These are phyloP conservation scores for Planococcus citri DNA, from an alignment of 1,140 invertebrate species.

Conservation along the genomic window DNA sequence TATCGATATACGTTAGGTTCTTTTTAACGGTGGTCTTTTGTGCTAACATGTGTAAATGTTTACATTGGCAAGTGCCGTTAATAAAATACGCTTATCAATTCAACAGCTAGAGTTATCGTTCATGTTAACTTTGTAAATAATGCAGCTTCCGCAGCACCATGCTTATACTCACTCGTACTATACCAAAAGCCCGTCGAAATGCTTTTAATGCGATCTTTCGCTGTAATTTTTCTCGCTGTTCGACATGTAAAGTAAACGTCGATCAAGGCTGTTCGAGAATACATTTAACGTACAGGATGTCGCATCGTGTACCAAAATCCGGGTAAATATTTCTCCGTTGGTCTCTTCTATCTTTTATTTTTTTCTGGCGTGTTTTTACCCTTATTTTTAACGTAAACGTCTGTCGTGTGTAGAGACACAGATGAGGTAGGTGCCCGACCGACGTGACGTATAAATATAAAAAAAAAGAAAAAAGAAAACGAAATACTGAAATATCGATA, in stretches of 20 bases:
- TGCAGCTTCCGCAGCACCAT: background rate
- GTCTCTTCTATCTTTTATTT: no score
- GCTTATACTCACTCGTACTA: background rate
- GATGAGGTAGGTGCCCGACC: no score
- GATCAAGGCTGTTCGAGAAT: background rate
- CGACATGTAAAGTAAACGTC: background rate
- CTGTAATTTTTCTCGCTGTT: background rate
- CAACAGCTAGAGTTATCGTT: background rate
- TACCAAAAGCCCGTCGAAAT: background rate
- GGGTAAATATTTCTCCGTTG: no score
- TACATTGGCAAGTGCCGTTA: background rate
- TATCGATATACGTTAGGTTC: background rate
- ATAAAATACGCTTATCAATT: constrained; percentile 8
- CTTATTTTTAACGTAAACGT: no score
- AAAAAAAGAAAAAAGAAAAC: no score
- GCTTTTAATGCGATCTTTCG: background rate
- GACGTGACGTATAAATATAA: no score
- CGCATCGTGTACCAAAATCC: no score
- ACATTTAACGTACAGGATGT: no score
- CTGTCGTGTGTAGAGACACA: no score
- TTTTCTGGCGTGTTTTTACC: no score
- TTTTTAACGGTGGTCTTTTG: background rate
- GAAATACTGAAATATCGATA: no score
- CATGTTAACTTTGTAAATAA: background rate
- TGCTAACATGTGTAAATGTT: constrained; percentile 1